A percentile compares a stretch with the other conserved stretches of the same genome.
Evolutionary conservation across 1,140 invertebrate species (phyloP).

Genomic region (Zaprionus davidi): DNA sequence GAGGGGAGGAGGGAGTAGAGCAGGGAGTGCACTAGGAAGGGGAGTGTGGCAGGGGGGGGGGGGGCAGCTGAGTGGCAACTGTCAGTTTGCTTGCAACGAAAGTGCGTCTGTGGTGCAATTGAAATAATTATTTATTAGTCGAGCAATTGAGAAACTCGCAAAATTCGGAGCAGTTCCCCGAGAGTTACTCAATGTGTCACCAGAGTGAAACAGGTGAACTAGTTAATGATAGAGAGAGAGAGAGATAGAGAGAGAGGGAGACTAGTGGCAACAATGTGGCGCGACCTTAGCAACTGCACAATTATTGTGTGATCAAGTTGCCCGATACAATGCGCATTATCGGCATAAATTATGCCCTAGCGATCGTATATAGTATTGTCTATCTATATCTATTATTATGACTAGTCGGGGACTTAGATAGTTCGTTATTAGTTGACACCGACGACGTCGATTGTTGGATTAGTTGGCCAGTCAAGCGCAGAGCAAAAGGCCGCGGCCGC

Average conservation of each 20-base stretch:
- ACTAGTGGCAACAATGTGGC: conserved; percentile 20
- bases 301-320: conserved; percentile 29
- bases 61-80: conserved; percentile 32
- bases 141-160: not conserved
- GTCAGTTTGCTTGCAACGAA: conserved; percentile 38
- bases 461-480: conserved; percentile 58
- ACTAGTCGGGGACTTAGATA: conserved; percentile 16
- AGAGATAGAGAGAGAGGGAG: too few species aligned
- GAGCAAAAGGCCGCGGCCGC: conserved; percentile 24
- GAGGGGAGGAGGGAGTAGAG: not conserved
- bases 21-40: not conserved
- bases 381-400: conserved; percentile 25
- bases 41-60: not conserved
- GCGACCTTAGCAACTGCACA: conserved; percentile 25
- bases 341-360: conserved; percentile 34
- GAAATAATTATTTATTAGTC: conserved; percentile 69
- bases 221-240: not conserved
- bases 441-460: conserved; percentile 26
- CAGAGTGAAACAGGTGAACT: not conserved
- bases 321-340: conserved; percentile 44
- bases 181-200: conserved; percentile 5
- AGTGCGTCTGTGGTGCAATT: conserved; percentile 54
- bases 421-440: conserved; percentile 27
- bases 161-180: not conserved
- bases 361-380: conserved; percentile 29